These are phyloP conservation scores for Pseudopipra pipra DNA, from an alignment of 2,113 vertebrate species.

Conservation along the genomic window DNA sequence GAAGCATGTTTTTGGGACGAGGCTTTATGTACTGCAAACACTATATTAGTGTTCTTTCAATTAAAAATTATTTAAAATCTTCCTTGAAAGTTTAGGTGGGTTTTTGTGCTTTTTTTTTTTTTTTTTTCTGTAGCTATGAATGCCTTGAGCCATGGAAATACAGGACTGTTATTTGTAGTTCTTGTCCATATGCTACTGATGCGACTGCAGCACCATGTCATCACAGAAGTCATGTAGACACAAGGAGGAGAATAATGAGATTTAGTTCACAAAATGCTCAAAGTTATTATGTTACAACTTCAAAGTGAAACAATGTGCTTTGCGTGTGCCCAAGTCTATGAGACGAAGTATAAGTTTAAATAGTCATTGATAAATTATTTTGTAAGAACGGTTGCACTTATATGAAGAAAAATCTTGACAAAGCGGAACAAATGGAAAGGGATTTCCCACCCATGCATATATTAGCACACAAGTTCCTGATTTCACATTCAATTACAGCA, in stretches of 20 bases:
- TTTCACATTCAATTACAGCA: not conserved
- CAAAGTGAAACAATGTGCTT: not conserved
- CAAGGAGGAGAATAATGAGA: not conserved
- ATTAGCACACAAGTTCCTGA: not conserved
- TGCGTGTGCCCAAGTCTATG: not conserved
- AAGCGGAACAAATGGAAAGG: not conserved
- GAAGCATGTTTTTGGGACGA: not conserved
- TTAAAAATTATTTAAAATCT: not conserved
- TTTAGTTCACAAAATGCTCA: not conserved
- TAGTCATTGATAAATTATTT: not conserved
- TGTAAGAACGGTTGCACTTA: not conserved
- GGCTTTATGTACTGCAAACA: not conserved
- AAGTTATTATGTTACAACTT: not conserved
- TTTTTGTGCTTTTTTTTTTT: not conserved
- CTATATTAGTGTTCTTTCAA: not conserved
- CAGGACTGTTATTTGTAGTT: not conserved
- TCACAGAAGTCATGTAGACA: not conserved
- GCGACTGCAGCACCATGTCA: not conserved
- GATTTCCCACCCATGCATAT: not conserved
- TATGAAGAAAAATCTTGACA: not conserved
- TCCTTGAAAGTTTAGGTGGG: not conserved
- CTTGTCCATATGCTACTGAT: not conserved
- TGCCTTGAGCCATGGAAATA: not conserved
- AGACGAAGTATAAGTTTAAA: not conserved
- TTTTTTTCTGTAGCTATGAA: not conserved